Evolutionary conservation across 2,797 vertebrate species (phyloP).

Genomic region (Anolis apletophallus): DNA sequence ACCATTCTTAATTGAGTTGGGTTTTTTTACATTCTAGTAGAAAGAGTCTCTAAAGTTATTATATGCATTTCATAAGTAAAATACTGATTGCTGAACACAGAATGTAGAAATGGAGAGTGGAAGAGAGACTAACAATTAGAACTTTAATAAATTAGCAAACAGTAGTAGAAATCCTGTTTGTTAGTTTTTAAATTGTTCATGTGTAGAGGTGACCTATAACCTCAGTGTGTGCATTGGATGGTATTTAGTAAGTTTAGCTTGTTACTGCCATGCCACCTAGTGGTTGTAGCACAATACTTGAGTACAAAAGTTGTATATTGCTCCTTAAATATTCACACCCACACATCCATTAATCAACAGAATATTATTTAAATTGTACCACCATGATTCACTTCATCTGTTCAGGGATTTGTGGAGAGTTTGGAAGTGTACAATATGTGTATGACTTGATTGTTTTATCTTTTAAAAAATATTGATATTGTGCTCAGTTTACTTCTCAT

Average conservation of each 20-base stretch:
- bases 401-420: no score
- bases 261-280: slow-evolving; percentile 27
- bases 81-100: background rate
- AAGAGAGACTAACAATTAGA: no score
- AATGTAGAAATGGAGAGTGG: background rate
- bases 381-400: no score
- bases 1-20: background rate
- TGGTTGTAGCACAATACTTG: background rate
- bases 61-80: background rate
- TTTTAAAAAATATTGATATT: no score
- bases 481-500: no score
- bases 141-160: no score
- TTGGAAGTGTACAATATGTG: no score
- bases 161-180: no score
- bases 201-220: background rate
- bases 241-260: background rate
- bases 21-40: background rate
- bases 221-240: background rate
- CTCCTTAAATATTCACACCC: background rate
- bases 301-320: background rate
- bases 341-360: no score
- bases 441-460: no score
- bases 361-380: no score
- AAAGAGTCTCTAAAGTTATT: background rate
- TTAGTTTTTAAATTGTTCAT: no score